A percentile compares a stretch with the other conserved stretches of the same genome.
Conservation (phyloP, 2,797 vertebrate species). For the Tenualosa ilisha region DNA sequence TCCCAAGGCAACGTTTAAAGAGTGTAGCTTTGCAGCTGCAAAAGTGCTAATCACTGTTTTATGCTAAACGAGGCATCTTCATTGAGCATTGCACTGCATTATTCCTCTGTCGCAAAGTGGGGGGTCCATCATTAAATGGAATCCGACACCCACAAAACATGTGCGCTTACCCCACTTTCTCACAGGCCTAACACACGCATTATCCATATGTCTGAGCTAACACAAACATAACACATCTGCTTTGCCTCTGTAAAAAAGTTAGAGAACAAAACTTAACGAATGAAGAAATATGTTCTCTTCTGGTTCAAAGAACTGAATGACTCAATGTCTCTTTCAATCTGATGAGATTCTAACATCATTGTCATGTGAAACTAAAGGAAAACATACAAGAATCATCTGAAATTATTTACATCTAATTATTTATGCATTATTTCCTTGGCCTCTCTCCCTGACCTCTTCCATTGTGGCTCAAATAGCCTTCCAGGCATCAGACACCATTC, state of each 20-base stretch:
- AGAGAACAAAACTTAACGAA: neutral
- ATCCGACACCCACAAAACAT: neutral
- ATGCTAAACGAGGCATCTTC: neutral
- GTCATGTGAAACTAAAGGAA: neutral
- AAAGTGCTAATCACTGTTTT: slow-evolving; percentile 20
- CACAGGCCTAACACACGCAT: neutral
- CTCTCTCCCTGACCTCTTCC: neutral
- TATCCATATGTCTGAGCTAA: neutral
- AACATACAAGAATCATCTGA: neutral
- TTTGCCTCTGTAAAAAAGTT: neutral
- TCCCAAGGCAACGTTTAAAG: neutral
- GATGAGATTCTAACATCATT: neutral
- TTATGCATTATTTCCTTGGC: neutral
- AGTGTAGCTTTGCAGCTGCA: neutral
- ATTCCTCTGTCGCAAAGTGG: neutral
- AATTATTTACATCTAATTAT: neutral
- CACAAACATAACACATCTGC: neutral
- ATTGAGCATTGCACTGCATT: neutral
- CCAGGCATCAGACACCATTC: neutral
- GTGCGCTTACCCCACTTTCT: neutral
- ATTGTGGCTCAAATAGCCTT: neutral
- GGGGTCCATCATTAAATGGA: neutral
- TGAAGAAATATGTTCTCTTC: neutral
- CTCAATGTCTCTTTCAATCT: neutral
- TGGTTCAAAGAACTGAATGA: too few species aligned